Percentiles rank a stretch among this genome's conserved stretches.
phyloP scores from a whole-genome alignment of 2,888 invertebrate genomes.

The Drosophila stalkeri region DNA sequence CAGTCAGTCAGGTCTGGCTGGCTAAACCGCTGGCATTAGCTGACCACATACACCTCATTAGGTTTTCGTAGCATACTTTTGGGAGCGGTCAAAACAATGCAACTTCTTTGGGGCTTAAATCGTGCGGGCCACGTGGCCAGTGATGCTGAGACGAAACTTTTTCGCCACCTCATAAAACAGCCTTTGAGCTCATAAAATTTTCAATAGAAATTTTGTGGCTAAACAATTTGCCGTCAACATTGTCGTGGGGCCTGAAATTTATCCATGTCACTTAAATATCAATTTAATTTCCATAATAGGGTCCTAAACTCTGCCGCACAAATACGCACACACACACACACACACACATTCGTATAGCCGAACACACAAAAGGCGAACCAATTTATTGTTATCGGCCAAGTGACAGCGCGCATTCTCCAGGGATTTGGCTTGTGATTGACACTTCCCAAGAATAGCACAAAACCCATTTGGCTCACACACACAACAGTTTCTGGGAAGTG shows the following conservation, averaged over 20 bases:
- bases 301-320: conserved; percentile 44
- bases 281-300: conserved; percentile 82
- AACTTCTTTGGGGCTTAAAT: conserved; percentile 20
- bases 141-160: conserved; percentile 33
- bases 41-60: conserved; percentile 61
- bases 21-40: conserved; percentile 43
- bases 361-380: conserved; percentile 47
- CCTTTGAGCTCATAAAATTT: conserved; percentile 76
- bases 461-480: conserved; percentile 22
- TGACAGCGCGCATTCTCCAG: conserved; percentile 60
- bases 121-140: conserved; percentile 39
- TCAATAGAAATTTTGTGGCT: conserved; percentile 66
- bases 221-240: conserved; percentile 73
- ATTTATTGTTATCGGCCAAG: conserved; percentile 70
- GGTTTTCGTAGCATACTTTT: conserved; percentile 53
- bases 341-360: neutral
- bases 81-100: conserved; percentile 54
- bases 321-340: conserved; percentile 29
- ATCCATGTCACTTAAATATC: conserved; percentile 80
- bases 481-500: neutral
- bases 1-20: conserved; percentile 32
- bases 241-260: conserved; percentile 61
- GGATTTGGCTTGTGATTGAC: conserved; percentile 76
- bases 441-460: conserved; percentile 53
- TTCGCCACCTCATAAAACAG: conserved; percentile 44